Conservation (phyloP, 2,888 invertebrate species). For the Bombyx huttoni region DNA sequence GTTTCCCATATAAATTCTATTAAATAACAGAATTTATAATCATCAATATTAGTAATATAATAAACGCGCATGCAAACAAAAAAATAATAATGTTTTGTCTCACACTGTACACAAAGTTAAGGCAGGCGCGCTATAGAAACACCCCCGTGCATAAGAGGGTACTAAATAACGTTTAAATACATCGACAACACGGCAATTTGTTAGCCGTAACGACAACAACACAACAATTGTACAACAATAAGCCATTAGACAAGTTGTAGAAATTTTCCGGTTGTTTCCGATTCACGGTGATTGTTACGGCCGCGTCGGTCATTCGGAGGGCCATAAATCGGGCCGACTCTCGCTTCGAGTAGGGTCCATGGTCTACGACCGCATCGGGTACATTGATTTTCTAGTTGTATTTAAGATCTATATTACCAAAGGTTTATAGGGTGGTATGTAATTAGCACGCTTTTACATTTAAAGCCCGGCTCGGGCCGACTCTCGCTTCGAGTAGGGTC, state of each 20-base stretch:
- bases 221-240: constrained; percentile 57
- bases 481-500: constrained; percentile 60
- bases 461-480: constrained; percentile 37
- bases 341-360: constrained; percentile 62
- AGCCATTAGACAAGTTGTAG: constrained; percentile 66
- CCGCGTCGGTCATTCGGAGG: constrained; percentile 40
- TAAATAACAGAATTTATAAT: too few relatives aligned
- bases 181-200: constrained; percentile 41
- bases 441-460: constrained; percentile 56
- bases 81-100: neutral
- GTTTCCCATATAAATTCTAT: too few relatives aligned
- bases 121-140: constrained; percentile 6
- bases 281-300: constrained; percentile 64
- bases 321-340: constrained; percentile 45
- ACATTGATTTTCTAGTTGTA: constrained; percentile 19
- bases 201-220: constrained; percentile 36
- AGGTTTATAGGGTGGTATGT: constrained; percentile 58
- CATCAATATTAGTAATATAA: too few relatives aligned
- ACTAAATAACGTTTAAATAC: constrained; percentile 42
- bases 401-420: constrained; percentile 54
- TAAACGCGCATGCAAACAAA: neutral
- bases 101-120: neutral
- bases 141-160: constrained; percentile 16
- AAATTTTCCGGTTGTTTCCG: constrained; percentile 70
- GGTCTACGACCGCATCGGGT: constrained; percentile 32